Evolutionary conservation across 2,888 invertebrate species (phyloP), one percentile per base, ranked within the genome.

Genomic region (Teinopalpus imperialis): DNA sequence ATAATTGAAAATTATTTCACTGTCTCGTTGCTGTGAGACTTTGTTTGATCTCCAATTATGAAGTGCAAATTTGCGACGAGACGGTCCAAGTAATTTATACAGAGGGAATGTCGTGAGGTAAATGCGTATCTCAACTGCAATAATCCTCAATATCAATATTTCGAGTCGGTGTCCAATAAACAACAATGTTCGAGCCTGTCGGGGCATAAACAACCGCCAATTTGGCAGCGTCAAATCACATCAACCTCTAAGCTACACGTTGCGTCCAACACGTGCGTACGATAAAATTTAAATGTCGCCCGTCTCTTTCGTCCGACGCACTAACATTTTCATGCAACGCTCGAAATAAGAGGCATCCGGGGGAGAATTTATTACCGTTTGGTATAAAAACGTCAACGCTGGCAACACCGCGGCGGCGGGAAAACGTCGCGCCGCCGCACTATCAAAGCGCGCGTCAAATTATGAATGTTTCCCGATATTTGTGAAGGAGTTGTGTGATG

Each of bases 391-490:
- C 69, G 74, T 83, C 85, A 78, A 57, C 83, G 74, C 55, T 58
- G 69, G 69, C 66, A 66, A 61, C 66, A 68, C 63, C 56, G 59
- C 57, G 49, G 53, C 54, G 60, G 57, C 60, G 65, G 61, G 62
- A 60, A 56, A 50, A 46, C 44, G 59, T 54, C 56, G 54, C 56
- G 64, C 59, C 55, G 39, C 54, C 54, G 72, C 62, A 61, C 66
- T 63, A 73, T 85, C 79, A 82, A 83, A 82, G 83, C 66, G 64
- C 49, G 65, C 61, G 76, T 81, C 85, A 77, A 78, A 74, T 81
- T 80, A 83, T 78, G 78, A 80, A 79, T 78, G 78, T 78, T 69
- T 79, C 78, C 77, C 75, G 77, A 79, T 78, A 75, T 76, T 80
- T 78, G 83, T 78, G 82, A 80, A 72, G 74, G 81, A 82, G 76